These are phyloP conservation scores for Bombus confusus DNA, from an alignment of 1,140 invertebrate species.

Conservation along the genomic window DNA sequence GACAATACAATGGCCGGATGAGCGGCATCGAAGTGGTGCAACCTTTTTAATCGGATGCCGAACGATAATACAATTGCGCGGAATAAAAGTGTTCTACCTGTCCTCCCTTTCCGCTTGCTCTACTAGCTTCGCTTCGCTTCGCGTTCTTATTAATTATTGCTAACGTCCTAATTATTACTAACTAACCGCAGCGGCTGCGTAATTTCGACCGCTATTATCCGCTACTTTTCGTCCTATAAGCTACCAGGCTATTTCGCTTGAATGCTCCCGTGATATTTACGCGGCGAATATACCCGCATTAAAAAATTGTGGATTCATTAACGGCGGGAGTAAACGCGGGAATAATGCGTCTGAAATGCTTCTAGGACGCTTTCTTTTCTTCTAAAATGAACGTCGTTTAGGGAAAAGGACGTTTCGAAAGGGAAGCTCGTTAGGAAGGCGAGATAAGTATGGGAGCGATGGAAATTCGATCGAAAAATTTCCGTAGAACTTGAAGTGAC, in stretches of 20 bases:
- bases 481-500: constrained; percentile 4
- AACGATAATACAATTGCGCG: constrained; percentile 37
- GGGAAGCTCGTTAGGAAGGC: not conserved
- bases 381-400: not conserved
- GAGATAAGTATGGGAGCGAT: not conserved
- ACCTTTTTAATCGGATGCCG: constrained; percentile 57
- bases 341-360: not conserved
- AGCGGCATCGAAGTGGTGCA: constrained; percentile 43
- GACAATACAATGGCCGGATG: not conserved
- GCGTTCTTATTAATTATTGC: constrained; percentile 66
- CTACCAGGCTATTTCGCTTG: not conserved
- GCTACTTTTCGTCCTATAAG: constrained; percentile 32
- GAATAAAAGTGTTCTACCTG: constrained; percentile 13
- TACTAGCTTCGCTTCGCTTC: constrained; percentile 35
- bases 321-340: not conserved
- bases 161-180: constrained; percentile 66
- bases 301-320: constrained; percentile 28
- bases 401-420: not conserved
- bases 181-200: constrained; percentile 35
- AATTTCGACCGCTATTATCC: constrained; percentile 58
- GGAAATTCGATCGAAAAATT: constrained; percentile 25
- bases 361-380: no score
- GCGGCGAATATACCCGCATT: not conserved
- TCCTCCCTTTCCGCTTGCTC: constrained; percentile 19
- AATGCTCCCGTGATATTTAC: constrained; percentile 32